phyloP scores from a whole-genome alignment of 2,888 invertebrate species.

The Tortrix viridana region DNA sequence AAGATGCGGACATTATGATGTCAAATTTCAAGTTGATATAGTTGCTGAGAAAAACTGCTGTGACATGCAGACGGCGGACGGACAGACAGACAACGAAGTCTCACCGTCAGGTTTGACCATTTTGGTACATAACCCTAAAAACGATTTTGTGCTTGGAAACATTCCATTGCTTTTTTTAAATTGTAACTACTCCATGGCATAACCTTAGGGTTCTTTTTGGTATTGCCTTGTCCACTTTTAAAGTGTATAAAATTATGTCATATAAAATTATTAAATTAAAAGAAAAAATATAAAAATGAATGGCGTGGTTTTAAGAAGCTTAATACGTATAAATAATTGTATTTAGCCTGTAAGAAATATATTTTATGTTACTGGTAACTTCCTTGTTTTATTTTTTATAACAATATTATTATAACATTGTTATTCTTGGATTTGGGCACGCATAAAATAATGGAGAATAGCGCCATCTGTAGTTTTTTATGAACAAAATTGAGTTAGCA shows the following conservation, averaged over 20 bases:
- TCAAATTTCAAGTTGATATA: too few species aligned
- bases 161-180: too few species aligned
- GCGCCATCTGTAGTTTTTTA: slow-evolving; percentile 11
- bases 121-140: too few species aligned
- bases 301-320: slow-evolving; percentile 39
- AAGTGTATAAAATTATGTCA: neutral
- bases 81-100: too few species aligned
- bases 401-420: neutral
- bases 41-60: too few species aligned
- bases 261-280: neutral
- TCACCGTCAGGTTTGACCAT: too few species aligned
- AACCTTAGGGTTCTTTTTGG: neutral
- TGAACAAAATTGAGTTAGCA: neutral
- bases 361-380: slow-evolving; percentile 52
- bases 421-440: neutral
- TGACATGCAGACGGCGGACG: too few species aligned
- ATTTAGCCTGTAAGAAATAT: slow-evolving; percentile 61
- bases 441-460: neutral
- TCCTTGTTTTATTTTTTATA: slow-evolving; percentile 42
- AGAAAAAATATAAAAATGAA: slow-evolving; percentile 31
- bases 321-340: slow-evolving; percentile 45
- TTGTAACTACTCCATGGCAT: too few species aligned
- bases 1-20: too few species aligned
- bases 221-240: neutral
- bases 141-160: neutral